phyloP scores from a whole-genome alignment of 2,888 invertebrate genomes.

The Mythimna ferrago region DNA sequence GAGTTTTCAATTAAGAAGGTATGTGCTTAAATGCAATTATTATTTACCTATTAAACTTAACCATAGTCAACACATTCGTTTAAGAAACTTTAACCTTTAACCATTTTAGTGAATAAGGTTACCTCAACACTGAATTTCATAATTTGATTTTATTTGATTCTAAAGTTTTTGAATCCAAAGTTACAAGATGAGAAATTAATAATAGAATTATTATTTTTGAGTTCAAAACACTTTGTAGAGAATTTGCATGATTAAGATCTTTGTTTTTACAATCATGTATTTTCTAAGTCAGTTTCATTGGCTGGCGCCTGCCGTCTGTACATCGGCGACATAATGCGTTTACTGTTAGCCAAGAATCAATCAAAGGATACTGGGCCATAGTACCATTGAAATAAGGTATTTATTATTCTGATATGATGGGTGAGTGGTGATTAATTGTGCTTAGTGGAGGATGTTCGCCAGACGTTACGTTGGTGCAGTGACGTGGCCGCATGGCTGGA shows the following conservation, averaged over 20 bases:
- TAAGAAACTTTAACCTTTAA: slow-evolving; percentile 25
- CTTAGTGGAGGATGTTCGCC: slow-evolving; percentile 78
- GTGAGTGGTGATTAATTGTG: slow-evolving; percentile 73
- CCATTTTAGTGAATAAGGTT: slow-evolving; percentile 22
- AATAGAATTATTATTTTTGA: slow-evolving; percentile 16
- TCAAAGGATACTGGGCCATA: slow-evolving; percentile 53
- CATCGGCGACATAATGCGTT: slow-evolving; percentile 44
- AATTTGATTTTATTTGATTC: slow-evolving; percentile 29
- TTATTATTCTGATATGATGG: slow-evolving; percentile 54
- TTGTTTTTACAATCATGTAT: slow-evolving; percentile 54
- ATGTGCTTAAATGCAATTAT: slow-evolving; percentile 12
- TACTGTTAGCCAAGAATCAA: slow-evolving; percentile 46
- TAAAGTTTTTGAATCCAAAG: slow-evolving; percentile 40
- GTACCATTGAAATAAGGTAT: slow-evolving; percentile 55
- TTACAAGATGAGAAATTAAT: background rate
- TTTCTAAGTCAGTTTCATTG: slow-evolving; percentile 37
- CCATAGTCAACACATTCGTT: slow-evolving; percentile 6
- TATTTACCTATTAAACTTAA: slow-evolving; percentile 16
- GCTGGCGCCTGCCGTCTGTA: slow-evolving; percentile 62
- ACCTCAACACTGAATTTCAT: slow-evolving; percentile 18
- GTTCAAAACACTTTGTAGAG: slow-evolving; percentile 9
- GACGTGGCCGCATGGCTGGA: slow-evolving; percentile 81
- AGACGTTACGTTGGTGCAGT: slow-evolving; percentile 76
- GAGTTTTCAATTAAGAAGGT: background rate
- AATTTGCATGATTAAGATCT: slow-evolving; percentile 47